Base-by-base conservation (phyloP, 2,797 vertebrate species). In the Pseudochaenichthys georgianus region DNA sequence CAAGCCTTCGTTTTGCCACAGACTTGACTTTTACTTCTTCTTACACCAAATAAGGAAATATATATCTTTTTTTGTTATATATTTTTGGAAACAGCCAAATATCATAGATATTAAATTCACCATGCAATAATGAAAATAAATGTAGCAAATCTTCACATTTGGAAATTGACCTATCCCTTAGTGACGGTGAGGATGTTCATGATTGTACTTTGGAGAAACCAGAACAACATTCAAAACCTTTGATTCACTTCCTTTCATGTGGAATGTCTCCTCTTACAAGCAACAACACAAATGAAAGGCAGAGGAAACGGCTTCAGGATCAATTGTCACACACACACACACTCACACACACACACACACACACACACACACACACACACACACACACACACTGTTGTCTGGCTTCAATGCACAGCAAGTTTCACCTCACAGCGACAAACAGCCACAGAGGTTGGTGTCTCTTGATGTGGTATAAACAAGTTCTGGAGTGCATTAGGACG, bases 401-500 rank as follows among this genome's bases (percentile, higher is more conserved):
- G 85, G 60, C 64, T 75, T 53, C 67, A 45, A 42, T 23, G 19
- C 79, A 87, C 78, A 52, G 59, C 60, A 41, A 70, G 81, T 71
- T 85, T 85, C 67, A 84, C 78, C 76, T 85, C 87, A 66, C 53
- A 15, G 63, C 68, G 75, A 86, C 62, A 82, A 80, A 90, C 84
- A 75, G 62, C 73, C 75, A 57, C 55, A 70, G 75, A 75, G 65
- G 63, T 62, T n/a, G 13, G 68, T 71, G 80, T 73, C 74, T 73
- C 72, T 77, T 77, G 42, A 64, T 78, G 84, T 84, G 85, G 76
- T 63, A 82, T 80, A 85, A 92, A 88, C 84, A 79, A 70, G 83
- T 75, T 92, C 91, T 94, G 92, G 89, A 91, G 82, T n/a, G 72
- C 82, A 92, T 92, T 92, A 92, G 43, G 75, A 75, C 0, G 3